Base-by-base conservation (phyloP, 2,797 vertebrate species). In the Cynopterus sphinx region DNA sequence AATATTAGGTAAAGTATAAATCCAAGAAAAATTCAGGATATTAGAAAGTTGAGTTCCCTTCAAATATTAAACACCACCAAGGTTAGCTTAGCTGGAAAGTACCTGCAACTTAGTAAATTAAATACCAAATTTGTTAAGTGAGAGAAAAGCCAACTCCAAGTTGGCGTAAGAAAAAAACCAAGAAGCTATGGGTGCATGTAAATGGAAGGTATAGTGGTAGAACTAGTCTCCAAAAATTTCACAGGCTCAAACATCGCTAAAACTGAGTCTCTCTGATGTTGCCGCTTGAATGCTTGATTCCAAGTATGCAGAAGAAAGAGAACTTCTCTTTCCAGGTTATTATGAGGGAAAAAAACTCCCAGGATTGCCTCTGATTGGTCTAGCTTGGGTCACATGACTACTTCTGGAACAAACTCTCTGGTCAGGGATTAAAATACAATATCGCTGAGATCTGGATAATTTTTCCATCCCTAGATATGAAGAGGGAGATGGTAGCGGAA, bases 61-160 rank as follows among this genome's bases (percentile, higher is more conserved):
- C 41, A 93, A 65, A 70, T 55, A 53, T 78, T 12, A 73, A 43
- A 67, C 49, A 95, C 68, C n/a, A 67, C 24, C 24, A 86, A 39
- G 31, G 74, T 55, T 39, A 51, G n/a, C 67, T 70, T 63, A 86
- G 12, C 5, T 22, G 49, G 24, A 65, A 88, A 74, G 53, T 82
- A 78, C 12, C 55, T 78, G 26, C 26, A 71, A 73, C 71, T 86
- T 86, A 75, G 22, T 55, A 77, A 85, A 57, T 68, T 28, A 63
- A 43, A 21, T 46, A 51, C 26, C 59, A 61, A 74, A 33, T 31
- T 82, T 70, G 33, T 39, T 81, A 63, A 94, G 19, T 73, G 4
- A 93, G 28, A 86, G n/a, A 70, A 95, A 95, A 33, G 1, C 6
- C 13, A 55, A 39, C 1, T 74, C 39, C 39, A 67, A 33, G 75